These are phyloP conservation scores for Drosophila helvetica DNA, from an alignment of 2,888 invertebrate genomes.

Conservation along the genomic window DNA sequence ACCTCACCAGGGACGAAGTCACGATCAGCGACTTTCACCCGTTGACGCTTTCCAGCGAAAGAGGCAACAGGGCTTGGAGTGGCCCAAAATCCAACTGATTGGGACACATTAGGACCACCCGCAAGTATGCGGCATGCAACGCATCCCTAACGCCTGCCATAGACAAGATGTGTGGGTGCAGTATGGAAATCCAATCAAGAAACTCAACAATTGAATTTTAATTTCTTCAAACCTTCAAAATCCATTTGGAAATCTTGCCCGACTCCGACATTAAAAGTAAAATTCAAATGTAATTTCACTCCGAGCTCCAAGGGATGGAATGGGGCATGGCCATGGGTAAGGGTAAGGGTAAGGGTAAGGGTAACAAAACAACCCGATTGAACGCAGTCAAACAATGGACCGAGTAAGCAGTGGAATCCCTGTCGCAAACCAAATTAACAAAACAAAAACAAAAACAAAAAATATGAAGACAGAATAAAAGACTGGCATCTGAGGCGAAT, in stretches of 20 bases:
- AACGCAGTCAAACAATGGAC: conserved; percentile 53
- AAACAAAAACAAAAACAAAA: neutral
- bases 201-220: too few relatives aligned
- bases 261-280: conserved; percentile 54
- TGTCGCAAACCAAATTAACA: conserved; percentile 55
- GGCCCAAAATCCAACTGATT: too few relatives aligned
- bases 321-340: neutral
- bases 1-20: too few relatives aligned
- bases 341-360: neutral
- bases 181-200: too few relatives aligned
- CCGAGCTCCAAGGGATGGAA: conserved; percentile 8
- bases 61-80: too few relatives aligned
- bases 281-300: conserved; percentile 68
- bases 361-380: conserved; percentile 24
- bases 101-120: too few relatives aligned
- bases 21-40: too few relatives aligned
- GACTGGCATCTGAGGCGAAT: neutral
- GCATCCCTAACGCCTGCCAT: too few relatives aligned
- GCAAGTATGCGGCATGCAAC: too few relatives aligned
- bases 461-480: conserved; percentile 5
- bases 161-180: too few relatives aligned
- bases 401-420: conserved; percentile 61
- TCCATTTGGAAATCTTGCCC: neutral
- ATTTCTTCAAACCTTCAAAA: too few relatives aligned
- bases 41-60: too few relatives aligned